A percentile compares a stretch with the other conserved stretches of the same genome.
These are phyloP conservation scores for Ibycter americanus DNA, from an alignment of 2,797 vertebrate genomes.

Conservation along the genomic window DNA sequence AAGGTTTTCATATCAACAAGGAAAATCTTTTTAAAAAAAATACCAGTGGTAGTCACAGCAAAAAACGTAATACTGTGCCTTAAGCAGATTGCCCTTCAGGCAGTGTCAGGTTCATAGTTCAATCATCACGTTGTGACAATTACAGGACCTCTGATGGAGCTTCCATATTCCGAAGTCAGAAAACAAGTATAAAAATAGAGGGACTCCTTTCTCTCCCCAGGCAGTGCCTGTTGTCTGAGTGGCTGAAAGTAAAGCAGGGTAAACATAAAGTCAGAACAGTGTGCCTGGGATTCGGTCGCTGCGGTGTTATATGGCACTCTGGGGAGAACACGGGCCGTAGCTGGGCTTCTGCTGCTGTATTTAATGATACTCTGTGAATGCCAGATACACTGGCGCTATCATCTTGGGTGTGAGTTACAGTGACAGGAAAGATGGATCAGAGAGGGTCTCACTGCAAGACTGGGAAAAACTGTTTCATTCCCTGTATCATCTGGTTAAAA, in stretches of 20 bases:
- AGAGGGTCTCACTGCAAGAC: neutral
- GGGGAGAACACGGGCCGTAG: neutral
- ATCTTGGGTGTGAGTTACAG: neutral
- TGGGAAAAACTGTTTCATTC: neutral
- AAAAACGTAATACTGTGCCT: neutral
- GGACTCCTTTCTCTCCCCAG: neutral
- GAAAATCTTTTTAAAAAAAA: neutral
- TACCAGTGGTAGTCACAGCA: neutral
- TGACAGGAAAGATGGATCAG: neutral
- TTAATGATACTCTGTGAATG: neutral
- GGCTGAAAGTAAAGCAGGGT: neutral
- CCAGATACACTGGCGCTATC: neutral
- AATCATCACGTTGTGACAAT: neutral
- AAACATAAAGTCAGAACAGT: neutral
- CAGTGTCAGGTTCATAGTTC: neutral
- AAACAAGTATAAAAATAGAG: neutral
- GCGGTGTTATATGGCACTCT: neutral
- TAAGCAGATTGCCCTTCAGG: neutral
- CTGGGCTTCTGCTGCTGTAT: neutral
- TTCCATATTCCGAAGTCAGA: neutral
- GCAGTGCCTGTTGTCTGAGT: neutral
- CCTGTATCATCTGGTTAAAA: neutral
- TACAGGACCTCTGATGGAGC: slow-evolving; percentile 7
- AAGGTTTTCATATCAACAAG: neutral
- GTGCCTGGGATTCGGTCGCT: neutral